phyloP scores from a whole-genome alignment of 2,113 vertebrate genomes.

The Chlorocebus sabaeus region DNA sequence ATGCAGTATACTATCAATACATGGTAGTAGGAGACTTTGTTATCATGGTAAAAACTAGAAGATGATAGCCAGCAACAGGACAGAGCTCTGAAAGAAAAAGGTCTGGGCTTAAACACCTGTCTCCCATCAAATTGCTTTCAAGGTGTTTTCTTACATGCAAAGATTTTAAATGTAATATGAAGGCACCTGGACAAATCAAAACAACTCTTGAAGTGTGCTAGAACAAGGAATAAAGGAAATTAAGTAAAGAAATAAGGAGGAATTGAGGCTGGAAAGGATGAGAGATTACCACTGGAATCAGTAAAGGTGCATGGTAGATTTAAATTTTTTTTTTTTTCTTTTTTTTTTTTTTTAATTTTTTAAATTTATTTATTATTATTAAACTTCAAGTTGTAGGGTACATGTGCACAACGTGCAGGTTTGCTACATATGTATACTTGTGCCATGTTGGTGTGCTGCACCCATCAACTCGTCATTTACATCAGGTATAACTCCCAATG shows the following conservation, averaged over 20 bases:
- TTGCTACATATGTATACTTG: too few relatives aligned
- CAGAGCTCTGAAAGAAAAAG: not conserved
- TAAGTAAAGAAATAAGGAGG: not conserved
- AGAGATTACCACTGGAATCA: not conserved
- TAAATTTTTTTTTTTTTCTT: not conserved
- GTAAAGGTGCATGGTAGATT: not conserved
- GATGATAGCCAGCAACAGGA: not conserved
- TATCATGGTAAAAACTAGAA: not conserved
- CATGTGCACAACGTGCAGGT: too few relatives aligned
- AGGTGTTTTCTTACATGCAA: not conserved
- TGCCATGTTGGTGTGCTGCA: too few relatives aligned
- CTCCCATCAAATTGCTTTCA: not conserved
- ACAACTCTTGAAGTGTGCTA: not conserved
- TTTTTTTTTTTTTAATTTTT: too few relatives aligned
- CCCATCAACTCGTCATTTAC: too few relatives aligned
- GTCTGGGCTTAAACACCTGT: not conserved
- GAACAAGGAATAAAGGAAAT: not conserved
- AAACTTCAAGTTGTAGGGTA: too few relatives aligned
- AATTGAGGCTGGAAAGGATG: not conserved
- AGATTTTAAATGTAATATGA: not conserved
- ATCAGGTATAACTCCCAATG: too few relatives aligned
- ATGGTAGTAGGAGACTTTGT: not conserved
- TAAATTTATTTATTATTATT: too few relatives aligned
- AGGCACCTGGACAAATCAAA: not conserved
- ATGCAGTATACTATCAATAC: too few relatives aligned